phyloP scores from a whole-genome alignment of 2,113 vertebrate genomes.

The Tychaedon coryphoeus region DNA sequence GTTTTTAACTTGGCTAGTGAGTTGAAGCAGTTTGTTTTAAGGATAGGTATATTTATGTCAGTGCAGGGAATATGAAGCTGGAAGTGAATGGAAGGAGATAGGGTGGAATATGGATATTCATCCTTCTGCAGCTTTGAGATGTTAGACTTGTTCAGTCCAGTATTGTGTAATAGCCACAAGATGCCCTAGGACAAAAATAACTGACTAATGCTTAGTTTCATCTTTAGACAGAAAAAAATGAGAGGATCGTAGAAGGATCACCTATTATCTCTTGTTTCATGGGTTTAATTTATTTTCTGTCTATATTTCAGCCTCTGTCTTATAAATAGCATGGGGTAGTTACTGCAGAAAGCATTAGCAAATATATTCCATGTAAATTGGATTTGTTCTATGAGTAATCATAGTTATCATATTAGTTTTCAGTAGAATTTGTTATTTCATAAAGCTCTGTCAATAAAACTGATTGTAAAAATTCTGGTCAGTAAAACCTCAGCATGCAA shows the following conservation, averaged over 20 bases:
- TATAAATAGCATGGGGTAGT: background rate
- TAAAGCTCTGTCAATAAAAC: background rate
- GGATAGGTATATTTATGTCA: background rate
- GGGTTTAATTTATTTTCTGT: background rate
- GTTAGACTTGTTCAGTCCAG: background rate
- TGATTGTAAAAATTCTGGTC: background rate
- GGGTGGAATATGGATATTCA: background rate
- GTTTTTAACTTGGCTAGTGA: background rate
- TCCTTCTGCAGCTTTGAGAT: background rate
- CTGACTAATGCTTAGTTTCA: background rate
- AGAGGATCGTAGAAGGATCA: background rate
- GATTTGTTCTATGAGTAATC: background rate
- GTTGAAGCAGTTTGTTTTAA: background rate
- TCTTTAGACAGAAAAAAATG: background rate
- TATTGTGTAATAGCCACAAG: background rate
- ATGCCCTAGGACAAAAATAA: background rate
- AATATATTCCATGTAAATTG: background rate
- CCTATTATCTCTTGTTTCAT: background rate
- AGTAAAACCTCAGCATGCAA: background rate
- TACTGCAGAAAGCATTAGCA: background rate
- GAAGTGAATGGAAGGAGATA: background rate
- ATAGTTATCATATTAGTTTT: background rate
- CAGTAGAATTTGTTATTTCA: background rate
- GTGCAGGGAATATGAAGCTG: background rate
- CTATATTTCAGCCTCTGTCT: background rate